Evolutionary conservation across 1,140 invertebrate species (phyloP), one percentile per base, ranked within the genome.

Genomic region (Archivesica marissinica): DNA sequence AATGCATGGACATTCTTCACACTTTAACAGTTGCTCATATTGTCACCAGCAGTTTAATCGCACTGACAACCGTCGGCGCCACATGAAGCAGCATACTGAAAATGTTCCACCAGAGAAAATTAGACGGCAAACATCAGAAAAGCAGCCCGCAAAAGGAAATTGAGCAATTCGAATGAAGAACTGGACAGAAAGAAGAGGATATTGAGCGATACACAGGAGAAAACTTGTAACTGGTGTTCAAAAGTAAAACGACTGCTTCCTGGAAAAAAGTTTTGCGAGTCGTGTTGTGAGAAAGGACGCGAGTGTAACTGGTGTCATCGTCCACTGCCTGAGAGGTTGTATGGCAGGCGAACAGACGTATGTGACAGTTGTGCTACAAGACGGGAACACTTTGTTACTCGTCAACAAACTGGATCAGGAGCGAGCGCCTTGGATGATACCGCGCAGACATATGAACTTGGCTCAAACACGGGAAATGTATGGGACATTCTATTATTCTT

Each of bases 101-200:
- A 59, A 59, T 30, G n/a, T 59, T 59, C 23, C 56, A 28, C 56
- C 56, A n/a, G n/a, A n/a, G n/a, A n/a, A n/a, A n/a, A n/a, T n/a
- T n/a, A 59, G 33, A 11, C 56, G 33, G 1, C 33, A 30, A 59
- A 59, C 28, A 3, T 59, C 25, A 59, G 56, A 30, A 9, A 28
- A 30, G n/a, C n/a, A n/a, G n/a, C n/a, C n/a, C n/a, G n/a, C n/a
- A n/a, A n/a, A n/a, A n/a, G n/a, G n/a, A n/a, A n/a, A n/a, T n/a
- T n/a, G n/a, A n/a, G n/a, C n/a, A n/a, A n/a, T n/a, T n/a, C n/a
- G n/a, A n/a, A n/a, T n/a, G n/a, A n/a, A n/a, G n/a, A n/a, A n/a
- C n/a, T n/a, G n/a, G n/a, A n/a, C n/a, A n/a, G n/a, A n/a, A n/a
- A n/a, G n/a, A n/a, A n/a, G n/a, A n/a, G n/a, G n/a, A n/a, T n/a